Evolutionary conservation across 2,797 vertebrate species (phyloP).

Genomic region (Pseudochirops cupreus): DNA sequence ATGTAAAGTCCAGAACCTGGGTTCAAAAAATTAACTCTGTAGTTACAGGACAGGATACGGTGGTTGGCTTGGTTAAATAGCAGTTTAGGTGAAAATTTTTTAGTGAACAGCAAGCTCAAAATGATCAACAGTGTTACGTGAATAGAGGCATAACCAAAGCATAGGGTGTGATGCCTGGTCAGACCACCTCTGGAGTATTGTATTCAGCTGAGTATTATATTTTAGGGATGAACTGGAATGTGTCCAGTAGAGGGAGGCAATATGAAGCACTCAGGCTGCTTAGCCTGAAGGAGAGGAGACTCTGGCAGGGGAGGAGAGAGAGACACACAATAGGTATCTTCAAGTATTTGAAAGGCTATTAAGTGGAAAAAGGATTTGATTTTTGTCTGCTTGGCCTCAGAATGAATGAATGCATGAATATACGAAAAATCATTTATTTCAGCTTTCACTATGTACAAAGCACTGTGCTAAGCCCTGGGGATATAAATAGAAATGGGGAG

Average conservation of each 20-base stretch:
- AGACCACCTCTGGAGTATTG: neutral
- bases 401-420: neutral
- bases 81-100: neutral
- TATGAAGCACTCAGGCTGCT: neutral
- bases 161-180: neutral
- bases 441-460: neutral
- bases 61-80: neutral
- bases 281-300: neutral
- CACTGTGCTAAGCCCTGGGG: neutral
- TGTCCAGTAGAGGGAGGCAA: neutral
- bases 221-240: neutral
- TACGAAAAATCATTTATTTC: neutral
- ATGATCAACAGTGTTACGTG: neutral
- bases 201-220: neutral
- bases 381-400: neutral
- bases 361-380: neutral
- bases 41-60: neutral
- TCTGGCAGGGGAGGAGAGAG: neutral
- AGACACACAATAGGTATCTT: neutral
- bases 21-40: neutral
- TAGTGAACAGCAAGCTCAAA: neutral
- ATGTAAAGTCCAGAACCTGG: neutral
- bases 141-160: neutral
- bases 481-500: neutral
- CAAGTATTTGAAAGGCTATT: neutral